Evolutionary conservation across 2,888 invertebrate genomes (phyloP).

Genomic region (Leucoptera coffeella): DNA sequence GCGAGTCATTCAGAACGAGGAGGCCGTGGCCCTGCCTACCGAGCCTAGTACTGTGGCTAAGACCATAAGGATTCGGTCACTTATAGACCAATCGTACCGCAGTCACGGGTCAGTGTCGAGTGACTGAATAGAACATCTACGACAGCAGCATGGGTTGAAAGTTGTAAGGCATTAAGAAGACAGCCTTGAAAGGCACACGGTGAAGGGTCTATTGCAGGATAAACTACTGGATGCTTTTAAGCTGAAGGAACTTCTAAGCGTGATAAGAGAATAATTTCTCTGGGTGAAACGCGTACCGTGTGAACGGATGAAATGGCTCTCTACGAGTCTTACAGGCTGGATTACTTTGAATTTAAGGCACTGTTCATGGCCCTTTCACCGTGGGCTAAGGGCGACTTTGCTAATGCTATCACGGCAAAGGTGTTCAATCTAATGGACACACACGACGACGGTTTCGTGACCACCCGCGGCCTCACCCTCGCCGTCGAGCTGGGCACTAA

Average conservation of each 20-base stretch:
- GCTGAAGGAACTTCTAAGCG: constrained; percentile 55
- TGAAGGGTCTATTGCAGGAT: constrained; percentile 76
- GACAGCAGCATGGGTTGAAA: constrained; percentile 83
- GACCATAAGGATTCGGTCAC: constrained; percentile 72
- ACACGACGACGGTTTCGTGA: constrained; percentile 76
- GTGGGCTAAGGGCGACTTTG: constrained; percentile 80
- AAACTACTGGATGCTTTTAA: constrained; percentile 60
- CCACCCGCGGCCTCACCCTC: constrained; percentile 68
- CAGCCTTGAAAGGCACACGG: constrained; percentile 78
- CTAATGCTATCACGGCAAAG: constrained; percentile 74
- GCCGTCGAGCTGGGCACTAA: constrained; percentile 68
- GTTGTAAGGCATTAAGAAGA: constrained; percentile 93
- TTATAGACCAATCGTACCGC: constrained; percentile 83
- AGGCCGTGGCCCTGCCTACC: constrained; percentile 49
- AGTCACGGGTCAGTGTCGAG: constrained; percentile 76
- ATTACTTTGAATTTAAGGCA: constrained; percentile 84
- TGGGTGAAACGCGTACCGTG: constrained; percentile 61
- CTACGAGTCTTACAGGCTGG: constrained; percentile 80
- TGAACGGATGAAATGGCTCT: constrained; percentile 74
- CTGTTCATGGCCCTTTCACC: constrained; percentile 83
- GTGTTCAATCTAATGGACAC: constrained; percentile 77
- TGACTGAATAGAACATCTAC: constrained; percentile 80
- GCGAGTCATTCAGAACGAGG: constrained; percentile 76
- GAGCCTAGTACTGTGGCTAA: constrained; percentile 30
- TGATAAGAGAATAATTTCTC: constrained; percentile 71